Evolutionary conservation across 2,797 vertebrate genomes (phyloP).

Genomic region (Tapera naevia): DNA sequence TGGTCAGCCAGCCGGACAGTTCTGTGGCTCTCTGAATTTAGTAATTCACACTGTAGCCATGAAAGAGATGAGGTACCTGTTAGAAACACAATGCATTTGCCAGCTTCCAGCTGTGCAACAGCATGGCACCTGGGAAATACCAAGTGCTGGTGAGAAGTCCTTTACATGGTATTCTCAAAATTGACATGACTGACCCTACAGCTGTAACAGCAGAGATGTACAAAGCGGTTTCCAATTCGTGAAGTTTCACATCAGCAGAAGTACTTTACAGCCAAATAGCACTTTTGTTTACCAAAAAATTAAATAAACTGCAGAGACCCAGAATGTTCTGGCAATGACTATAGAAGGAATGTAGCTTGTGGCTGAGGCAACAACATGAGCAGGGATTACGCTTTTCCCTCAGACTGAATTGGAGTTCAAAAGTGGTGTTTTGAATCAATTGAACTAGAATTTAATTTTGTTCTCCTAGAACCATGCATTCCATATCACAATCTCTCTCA

Average conservation of each 20-base stretch:
- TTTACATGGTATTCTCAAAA: not conserved
- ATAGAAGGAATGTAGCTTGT: not conserved
- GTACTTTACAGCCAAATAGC: not conserved
- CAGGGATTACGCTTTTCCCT: not conserved
- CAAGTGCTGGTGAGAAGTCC: not conserved
- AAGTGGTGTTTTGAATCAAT: not conserved
- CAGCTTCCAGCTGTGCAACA: not conserved
- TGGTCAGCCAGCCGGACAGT: not conserved
- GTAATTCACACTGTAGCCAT: not conserved
- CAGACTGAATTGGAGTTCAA: not conserved
- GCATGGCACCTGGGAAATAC: not conserved
- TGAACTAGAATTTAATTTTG: not conserved
- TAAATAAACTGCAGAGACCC: not conserved
- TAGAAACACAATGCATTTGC: not conserved
- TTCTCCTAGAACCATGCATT: not conserved
- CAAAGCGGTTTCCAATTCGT: not conserved
- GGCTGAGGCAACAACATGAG: not conserved
- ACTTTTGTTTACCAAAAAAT: not conserved
- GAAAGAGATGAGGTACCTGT: not conserved
- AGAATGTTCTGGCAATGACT: not conserved
- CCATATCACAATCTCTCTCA: not conserved
- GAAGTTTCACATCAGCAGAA: not conserved
- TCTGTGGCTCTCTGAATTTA: not conserved
- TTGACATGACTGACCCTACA: not conserved
- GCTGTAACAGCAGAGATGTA: rapidly evolving